Evolutionary conservation across 1,140 invertebrate species (phyloP).

Genomic region (Magallana angulata): DNA sequence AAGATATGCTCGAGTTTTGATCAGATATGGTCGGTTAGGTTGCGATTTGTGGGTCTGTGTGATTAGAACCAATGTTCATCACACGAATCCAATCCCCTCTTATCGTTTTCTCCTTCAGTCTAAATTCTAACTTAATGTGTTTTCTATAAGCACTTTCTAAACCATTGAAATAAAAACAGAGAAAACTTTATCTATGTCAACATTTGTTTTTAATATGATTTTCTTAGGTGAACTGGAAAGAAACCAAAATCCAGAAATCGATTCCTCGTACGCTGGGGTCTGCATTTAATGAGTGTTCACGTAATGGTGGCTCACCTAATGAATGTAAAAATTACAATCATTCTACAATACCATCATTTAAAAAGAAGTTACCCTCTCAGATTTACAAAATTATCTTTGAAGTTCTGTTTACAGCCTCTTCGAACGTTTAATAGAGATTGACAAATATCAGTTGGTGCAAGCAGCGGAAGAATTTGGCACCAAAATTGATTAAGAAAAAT

Average conservation of each 20-base stretch:
- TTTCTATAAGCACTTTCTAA: constrained; percentile 3
- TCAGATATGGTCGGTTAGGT: constrained; percentile 9
- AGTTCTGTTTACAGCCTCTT: neutral
- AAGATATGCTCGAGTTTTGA: constrained; percentile 18
- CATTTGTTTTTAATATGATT: constrained; percentile 35
- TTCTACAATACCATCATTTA: too few species aligned
- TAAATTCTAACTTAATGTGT: neutral
- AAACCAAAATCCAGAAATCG: neutral
- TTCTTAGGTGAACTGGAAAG: constrained; percentile 18
- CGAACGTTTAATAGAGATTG: neutral
- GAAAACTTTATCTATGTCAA: constrained; percentile 10
- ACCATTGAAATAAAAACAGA: neutral
- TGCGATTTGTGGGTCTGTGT: neutral
- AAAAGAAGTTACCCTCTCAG: neutral
- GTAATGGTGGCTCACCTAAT: too few species aligned
- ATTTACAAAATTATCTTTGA: neutral
- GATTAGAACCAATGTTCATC: constrained; percentile 12
- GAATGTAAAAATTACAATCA: too few species aligned
- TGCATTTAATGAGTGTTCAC: too few species aligned
- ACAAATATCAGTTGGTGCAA: neutral
- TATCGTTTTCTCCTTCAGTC: neutral
- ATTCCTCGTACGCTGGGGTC: too few species aligned
- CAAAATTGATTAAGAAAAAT: neutral
- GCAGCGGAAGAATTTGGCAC: neutral
- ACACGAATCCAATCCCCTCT: neutral